Base-by-base conservation (phyloP, 2,113 vertebrate genomes). In the Oreotragus oreotragus region DNA sequence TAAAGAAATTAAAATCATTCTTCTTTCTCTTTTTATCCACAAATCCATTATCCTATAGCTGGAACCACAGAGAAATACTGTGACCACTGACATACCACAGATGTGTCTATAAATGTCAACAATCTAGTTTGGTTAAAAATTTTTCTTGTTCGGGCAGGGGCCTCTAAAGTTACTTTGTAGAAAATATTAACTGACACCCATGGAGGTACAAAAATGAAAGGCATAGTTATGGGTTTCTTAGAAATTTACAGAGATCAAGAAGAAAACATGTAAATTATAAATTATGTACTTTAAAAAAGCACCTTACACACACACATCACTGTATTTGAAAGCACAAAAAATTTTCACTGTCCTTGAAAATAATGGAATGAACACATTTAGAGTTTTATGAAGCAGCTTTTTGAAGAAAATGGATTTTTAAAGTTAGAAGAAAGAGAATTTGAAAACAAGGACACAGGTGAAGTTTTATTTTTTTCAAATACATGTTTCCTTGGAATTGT, bases 1-100 rank as follows among this genome's bases (percentile, higher is more conserved):
- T 77, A 83, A 92, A 96, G 76, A 97, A 96, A 97, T 90, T 87
- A 33, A 93, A 88, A 47, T 84, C 76, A 76, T 33, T 70, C 39
- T 94, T 79, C n/a, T 73, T 57, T 92, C 87, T 83, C 47, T 17
- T 86, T 93, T 70, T n/a, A 53, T 39, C 62, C 8, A 47, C 17
- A 95, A 88, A 87, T 80, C 33, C 13, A 91, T 17, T 58, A 60
- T 66, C n/a, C 43, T 27, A 51, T 15, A 85, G 60, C 60, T 90
- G 76, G 33, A 96, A 33, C 27, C 80, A 92, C 7, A 85, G 6
- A 94, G 84, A 94, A 84, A 92, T 27, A 51, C 4, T 62, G 17
- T 87, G 17, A 83, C 60, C 64, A 83, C 12, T 85, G 25, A 92
- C 55, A 57, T 5, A 91, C 6, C 60, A 84, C 4, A 58, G 14